Conservation (phyloP, 2,888 invertebrate genomes). For the Napeogenes inachia region DNA sequence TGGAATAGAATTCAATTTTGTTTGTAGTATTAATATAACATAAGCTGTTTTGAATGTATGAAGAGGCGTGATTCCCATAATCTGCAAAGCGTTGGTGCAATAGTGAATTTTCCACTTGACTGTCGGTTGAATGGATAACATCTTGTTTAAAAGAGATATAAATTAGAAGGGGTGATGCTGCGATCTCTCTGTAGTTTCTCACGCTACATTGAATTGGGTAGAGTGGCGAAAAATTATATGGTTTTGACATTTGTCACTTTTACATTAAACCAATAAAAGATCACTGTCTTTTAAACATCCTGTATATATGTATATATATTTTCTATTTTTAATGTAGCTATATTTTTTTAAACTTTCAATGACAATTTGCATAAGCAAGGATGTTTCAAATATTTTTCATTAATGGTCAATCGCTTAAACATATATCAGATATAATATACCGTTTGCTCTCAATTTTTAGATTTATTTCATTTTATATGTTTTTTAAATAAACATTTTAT, state of each 20-base stretch:
- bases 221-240: constrained; percentile 44
- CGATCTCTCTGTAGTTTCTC: constrained; percentile 46
- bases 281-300: no score
- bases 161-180: constrained; percentile 41
- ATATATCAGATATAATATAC: no score
- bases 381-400: no score
- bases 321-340: no score
- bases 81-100: constrained; percentile 61
- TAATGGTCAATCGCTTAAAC: no score
- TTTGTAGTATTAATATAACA: background rate
- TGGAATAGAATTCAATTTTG: constrained; percentile 2
- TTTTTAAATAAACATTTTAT: no score
- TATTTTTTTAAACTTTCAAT: no score
- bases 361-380: no score
- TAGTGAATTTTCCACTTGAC: constrained; percentile 73
- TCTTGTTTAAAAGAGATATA: constrained; percentile 56
- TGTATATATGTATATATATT: no score
- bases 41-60: constrained; percentile 35
- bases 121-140: constrained; percentile 56
- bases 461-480: no score
- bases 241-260: constrained; percentile 8
- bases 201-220: constrained; percentile 48
- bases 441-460: no score
- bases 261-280: no score
- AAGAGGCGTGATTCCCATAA: constrained; percentile 72